phyloP scores from a whole-genome alignment of 2,113 vertebrate genomes.

The Colius striatus region DNA sequence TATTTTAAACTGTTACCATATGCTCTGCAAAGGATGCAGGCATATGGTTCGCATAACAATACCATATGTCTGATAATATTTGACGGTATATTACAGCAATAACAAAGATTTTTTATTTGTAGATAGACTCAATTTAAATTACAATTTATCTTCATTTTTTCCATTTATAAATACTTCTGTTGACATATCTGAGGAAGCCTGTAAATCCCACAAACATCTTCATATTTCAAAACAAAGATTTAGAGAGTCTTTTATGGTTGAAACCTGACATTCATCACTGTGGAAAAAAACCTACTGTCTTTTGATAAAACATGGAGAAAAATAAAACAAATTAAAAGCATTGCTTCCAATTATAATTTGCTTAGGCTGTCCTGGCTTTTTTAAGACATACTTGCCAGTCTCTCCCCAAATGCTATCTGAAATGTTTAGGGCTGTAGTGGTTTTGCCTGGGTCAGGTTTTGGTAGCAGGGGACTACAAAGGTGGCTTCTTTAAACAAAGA shows the following conservation, averaged over 20 bases:
- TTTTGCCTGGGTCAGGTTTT: no score
- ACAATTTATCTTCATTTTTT: constrained; percentile 33
- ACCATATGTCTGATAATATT: constrained; percentile 63
- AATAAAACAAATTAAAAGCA: neutral
- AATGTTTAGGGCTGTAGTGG: neutral
- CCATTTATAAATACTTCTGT: constrained; percentile 54
- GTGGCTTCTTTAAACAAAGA: no score
- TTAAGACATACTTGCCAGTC: neutral
- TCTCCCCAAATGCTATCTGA: neutral
- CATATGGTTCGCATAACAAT: constrained; percentile 64
- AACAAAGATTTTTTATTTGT: constrained; percentile 45
- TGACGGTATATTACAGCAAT: constrained; percentile 41
- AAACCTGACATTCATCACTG: neutral
- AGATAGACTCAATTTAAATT: constrained; percentile 37
- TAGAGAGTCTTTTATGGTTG: neutral
- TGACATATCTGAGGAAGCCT: neutral
- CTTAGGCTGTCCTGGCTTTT: neutral
- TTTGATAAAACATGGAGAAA: neutral
- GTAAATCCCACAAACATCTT: neutral
- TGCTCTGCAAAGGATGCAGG: constrained; percentile 10
- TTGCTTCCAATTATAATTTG: neutral
- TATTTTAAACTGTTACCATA: constrained; percentile 67
- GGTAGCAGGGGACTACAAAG: no score
- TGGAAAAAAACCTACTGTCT: neutral
- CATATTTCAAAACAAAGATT: neutral